Conservation (phyloP, 2,113 vertebrate species). For the Sakesphorus luctuosus region DNA sequence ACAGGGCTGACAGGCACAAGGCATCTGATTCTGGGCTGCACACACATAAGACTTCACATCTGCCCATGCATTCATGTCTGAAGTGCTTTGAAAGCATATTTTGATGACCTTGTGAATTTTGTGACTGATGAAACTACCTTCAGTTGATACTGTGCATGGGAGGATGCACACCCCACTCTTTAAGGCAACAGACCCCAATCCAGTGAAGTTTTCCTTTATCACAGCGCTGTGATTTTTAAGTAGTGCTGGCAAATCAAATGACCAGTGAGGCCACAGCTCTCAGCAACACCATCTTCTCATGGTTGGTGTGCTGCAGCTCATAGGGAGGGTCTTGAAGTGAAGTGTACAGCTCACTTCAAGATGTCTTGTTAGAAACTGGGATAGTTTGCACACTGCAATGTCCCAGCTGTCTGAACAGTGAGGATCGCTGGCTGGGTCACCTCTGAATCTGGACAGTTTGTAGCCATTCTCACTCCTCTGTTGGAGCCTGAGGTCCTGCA, state of each 20-base stretch:
- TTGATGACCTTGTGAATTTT: background rate
- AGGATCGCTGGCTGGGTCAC: background rate
- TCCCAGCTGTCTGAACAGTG: background rate
- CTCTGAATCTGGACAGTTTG: accelerated
- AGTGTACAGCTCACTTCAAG: background rate
- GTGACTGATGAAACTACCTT: background rate
- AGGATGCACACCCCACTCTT: background rate
- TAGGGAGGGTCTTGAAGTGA: background rate
- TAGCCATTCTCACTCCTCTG: background rate
- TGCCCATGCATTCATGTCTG: background rate
- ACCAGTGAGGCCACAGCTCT: background rate
- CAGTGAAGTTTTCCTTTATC: background rate
- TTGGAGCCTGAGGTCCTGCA: background rate
- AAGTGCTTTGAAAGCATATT: background rate
- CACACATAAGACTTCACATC: background rate
- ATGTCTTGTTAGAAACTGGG: background rate
- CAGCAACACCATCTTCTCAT: background rate
- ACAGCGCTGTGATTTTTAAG: background rate
- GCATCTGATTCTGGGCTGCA: background rate
- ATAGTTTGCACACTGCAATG: accelerated
- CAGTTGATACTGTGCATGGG: background rate
- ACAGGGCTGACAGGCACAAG: background rate
- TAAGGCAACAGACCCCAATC: background rate
- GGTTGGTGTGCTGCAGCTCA: background rate
- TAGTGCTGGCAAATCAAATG: background rate